Conservation (phyloP, 2,113 vertebrate genomes). For the Phylloscopus whistleri region DNA sequence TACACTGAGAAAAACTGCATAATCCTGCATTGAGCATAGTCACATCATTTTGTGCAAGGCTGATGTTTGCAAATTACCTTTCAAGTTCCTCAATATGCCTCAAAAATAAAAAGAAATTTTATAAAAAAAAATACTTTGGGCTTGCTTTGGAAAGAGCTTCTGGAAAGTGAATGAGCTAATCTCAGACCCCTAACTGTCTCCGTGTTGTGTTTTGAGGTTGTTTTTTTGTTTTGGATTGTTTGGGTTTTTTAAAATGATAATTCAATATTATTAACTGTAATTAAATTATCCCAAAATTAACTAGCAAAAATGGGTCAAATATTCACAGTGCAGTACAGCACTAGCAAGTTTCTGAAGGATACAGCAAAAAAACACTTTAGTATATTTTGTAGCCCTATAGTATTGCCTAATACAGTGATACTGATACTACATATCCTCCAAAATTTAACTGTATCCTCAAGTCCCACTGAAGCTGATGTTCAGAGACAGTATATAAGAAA, state of each 20-base stretch:
- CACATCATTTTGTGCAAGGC: neutral
- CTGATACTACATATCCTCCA: neutral
- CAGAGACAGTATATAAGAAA: neutral
- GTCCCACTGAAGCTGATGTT: neutral
- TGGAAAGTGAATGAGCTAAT: neutral
- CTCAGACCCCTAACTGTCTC: neutral
- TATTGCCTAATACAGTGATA: neutral
- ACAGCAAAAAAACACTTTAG: neutral
- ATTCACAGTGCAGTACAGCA: neutral
- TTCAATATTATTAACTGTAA: neutral
- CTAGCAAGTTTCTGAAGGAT: neutral
- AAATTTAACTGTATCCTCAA: neutral
- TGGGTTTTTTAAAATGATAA: neutral
- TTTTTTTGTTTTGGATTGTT: neutral
- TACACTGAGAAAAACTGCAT: neutral
- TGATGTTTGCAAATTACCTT: neutral
- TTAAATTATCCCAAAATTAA: neutral
- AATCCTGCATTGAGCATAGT: neutral
- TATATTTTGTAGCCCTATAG: neutral
- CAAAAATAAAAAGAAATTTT: neutral
- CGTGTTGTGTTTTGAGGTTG: rapidly evolving
- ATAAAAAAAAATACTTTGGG: neutral
- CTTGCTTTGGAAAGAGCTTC: neutral
- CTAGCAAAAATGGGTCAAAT: neutral
- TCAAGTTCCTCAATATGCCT: neutral